Base-by-base conservation (phyloP, 2,113 vertebrate species). In the Origma solitaria region DNA sequence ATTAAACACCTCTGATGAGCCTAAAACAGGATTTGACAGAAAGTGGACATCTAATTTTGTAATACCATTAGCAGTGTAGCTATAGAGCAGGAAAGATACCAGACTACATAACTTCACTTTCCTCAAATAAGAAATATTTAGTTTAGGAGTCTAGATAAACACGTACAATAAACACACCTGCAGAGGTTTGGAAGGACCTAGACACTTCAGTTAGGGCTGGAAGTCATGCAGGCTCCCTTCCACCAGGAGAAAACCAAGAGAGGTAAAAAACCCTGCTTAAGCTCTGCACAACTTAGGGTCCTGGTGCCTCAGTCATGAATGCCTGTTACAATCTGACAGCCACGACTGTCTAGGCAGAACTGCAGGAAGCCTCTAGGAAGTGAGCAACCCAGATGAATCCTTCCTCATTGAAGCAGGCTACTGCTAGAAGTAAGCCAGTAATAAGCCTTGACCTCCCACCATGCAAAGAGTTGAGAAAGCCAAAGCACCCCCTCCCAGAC, bases 291-390 rank as follows among this genome's bases (percentile, higher is more conserved):
- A 13, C 7, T 60, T 64, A 37, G 54, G 19, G 35, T 64, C 23
- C 11, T 1, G 0, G 0, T 20, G 56, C 68, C 47, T 65, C 1
- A 0, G 15, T 65, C 28, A 58, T 5, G n/a, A n/a, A 25, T 22
- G 15, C 25, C 38, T 45, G 16, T 3, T 49, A 37, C 13, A 61
- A 37, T 25, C 31, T 24, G 10, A 72, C 20, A 72, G 37, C 18
- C 65, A 72, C 69, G 65, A 23, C 2, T 2, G 2, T 7, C n/a
- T 17, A 35, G 7, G 44, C 24, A 91, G 38, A 69, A 24, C 57
- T 49, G 20, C 1, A 38, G 23, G 30, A 86, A 33, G 22, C 33
- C 27, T 70, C 54, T 53, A 86, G 23, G 23, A 89, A 69, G 25
- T 18, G 1, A 87, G 58, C 16, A 82, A 80, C 9, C 15, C 21